Base-by-base conservation (phyloP, 2,797 vertebrate species). In the Sebastes vulpes region DNA sequence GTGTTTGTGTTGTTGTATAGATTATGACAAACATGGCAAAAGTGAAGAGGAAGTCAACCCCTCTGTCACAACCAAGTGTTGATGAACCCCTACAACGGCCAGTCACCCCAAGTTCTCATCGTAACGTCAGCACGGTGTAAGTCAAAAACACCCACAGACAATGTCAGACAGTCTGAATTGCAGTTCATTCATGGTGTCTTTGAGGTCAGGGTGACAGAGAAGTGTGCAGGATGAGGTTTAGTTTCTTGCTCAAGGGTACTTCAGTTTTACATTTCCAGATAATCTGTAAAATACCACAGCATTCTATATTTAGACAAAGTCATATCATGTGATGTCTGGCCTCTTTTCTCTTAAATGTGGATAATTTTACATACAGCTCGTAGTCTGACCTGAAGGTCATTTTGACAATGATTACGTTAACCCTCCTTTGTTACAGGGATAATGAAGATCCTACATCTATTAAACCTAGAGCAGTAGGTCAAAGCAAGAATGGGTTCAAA, bases 1-100 rank as follows among this genome's bases (percentile, higher is more conserved):
- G 64, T 21, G 28, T 65, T 16, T 50, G 42, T 65, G 53, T 16
- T 57, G 21, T 52, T 81, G 79, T 77, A 26, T 88, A 99, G 98
- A 99, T 99, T 87, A 98, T 99, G 97, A 98, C 98, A 77, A 97
- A 98, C 93, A 96, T 97, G 31, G 91, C 95, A 26, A 99, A 96
- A 94, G 67, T 38, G 1, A 97, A 96, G 91, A 96, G 94, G 93
- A 97, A 91, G 74, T 90, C 90, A 5, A 91, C 83, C 21, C 54
- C 92, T 72, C 23, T 86, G 9, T 9, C 86, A 0, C 94, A 93
- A 32, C 93, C 95, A 72, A 95, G 95, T 5, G 53, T 86, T 9
- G 96, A 97, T 3, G 97, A 98, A 82, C 98, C 98, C 16, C 94
- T 99, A 12, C 95, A 96, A 69, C 96, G 98, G 59, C 98, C 98